phyloP scores from a whole-genome alignment of 2,113 vertebrate genomes.

The Taurulus bubalis region DNA sequence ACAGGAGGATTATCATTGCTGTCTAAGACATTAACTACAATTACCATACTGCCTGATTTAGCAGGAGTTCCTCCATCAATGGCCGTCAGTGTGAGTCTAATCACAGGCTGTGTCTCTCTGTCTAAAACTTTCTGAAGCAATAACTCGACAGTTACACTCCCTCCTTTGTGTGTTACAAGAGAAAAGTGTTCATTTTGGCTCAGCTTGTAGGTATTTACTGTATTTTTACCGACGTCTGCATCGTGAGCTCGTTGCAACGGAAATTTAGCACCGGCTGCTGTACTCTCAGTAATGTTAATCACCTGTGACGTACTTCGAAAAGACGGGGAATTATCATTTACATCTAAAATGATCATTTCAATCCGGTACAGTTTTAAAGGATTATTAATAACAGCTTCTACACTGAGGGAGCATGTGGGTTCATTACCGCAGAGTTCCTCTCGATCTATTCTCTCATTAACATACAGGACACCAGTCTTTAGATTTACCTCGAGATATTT shows the following conservation, averaged over 20 bases:
- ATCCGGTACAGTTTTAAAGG: slow-evolving; percentile 71
- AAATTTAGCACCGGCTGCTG: slow-evolving; percentile 62
- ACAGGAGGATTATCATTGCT: slow-evolving; percentile 88
- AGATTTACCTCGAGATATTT: slow-evolving; percentile 77
- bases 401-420: background rate
- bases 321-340: slow-evolving; percentile 75
- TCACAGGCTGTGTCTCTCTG: slow-evolving; percentile 82
- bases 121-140: slow-evolving; percentile 85
- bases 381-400: slow-evolving; percentile 65
- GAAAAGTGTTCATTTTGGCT: slow-evolving; percentile 71
- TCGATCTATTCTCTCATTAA: slow-evolving; percentile 63
- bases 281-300: slow-evolving; percentile 40
- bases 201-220: slow-evolving; percentile 43
- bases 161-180: slow-evolving; percentile 67
- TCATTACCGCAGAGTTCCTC: slow-evolving; percentile 29
- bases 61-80: slow-evolving; percentile 88
- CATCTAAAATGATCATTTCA: slow-evolving; percentile 72
- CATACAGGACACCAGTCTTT: slow-evolving; percentile 74
- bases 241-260: slow-evolving; percentile 60
- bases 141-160: slow-evolving; percentile 71
- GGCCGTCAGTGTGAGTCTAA: slow-evolving; percentile 84
- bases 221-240: slow-evolving; percentile 76
- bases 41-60: slow-evolving; percentile 77
- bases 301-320: slow-evolving; percentile 26
- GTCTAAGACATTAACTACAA: slow-evolving; percentile 86